Conservation (phyloP, 2,888 invertebrate species). For the Cataglyphis cursor region DNA sequence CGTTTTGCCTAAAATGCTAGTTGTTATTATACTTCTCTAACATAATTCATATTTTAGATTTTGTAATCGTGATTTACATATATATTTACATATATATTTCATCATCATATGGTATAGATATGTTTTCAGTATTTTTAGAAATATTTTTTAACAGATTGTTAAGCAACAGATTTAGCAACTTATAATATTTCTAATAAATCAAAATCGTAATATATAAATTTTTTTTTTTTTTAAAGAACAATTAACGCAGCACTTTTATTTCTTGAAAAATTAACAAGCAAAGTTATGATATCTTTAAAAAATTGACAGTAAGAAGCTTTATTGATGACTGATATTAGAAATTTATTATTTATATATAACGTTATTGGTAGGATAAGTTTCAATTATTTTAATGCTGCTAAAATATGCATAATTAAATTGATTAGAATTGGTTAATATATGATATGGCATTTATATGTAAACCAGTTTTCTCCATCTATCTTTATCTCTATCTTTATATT, state of each 20-base stretch:
- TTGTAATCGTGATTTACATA: background rate
- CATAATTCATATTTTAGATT: background rate
- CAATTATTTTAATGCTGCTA: background rate
- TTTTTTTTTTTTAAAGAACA: background rate
- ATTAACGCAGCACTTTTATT: background rate
- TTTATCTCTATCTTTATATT: background rate
- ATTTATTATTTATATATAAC: constrained; percentile 12
- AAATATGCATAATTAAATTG: background rate
- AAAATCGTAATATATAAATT: background rate
- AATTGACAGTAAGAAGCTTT: background rate
- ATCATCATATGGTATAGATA: background rate
- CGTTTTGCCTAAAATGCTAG: background rate
- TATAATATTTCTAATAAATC: background rate
- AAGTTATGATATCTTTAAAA: background rate
- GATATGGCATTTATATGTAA: background rate
- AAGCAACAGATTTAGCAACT: background rate
- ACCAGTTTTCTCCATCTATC: constrained; percentile 6
- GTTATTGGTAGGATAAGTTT: background rate
- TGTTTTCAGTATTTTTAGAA: background rate
- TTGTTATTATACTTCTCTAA: background rate
- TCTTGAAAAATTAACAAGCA: background rate
- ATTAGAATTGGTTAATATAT: background rate
- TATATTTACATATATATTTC: too few relatives aligned
- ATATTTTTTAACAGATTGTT: background rate
- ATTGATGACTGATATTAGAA: background rate